A percentile compares a stretch with the other conserved stretches of the same genome.
phyloP scores from a whole-genome alignment of 2,888 invertebrate genomes.

The Clistopyga incitator region DNA sequence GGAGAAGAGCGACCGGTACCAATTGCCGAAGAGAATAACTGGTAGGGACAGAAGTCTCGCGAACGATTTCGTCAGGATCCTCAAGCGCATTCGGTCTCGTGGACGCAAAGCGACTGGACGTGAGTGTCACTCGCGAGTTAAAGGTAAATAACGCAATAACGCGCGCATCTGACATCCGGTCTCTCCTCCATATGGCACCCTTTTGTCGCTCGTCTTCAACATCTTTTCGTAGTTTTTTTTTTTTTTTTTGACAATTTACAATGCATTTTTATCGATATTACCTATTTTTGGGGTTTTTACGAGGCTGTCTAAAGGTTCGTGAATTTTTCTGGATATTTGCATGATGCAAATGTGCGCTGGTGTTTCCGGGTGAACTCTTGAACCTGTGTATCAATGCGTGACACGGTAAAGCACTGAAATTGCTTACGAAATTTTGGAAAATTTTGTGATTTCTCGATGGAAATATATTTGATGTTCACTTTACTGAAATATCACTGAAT shows the following conservation, averaged over 20 bases:
- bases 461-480: too few species aligned
- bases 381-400: too few species aligned
- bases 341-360: not conserved
- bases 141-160: not conserved
- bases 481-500: too few species aligned
- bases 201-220: not conserved
- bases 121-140: not conserved
- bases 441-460: too few species aligned
- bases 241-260: not conserved
- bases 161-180: not conserved
- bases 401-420: too few species aligned
- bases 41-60: not conserved
- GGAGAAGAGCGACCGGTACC: not conserved
- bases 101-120: conserved; percentile 27
- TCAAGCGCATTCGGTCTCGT: conserved; percentile 35
- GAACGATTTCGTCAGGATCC: conserved; percentile 9
- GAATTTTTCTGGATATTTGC: not conserved
- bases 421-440: too few species aligned
- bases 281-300: not conserved
- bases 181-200: not conserved
- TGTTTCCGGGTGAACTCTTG: too few species aligned
- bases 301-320: not conserved
- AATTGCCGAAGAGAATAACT: not conserved
- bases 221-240: not conserved
- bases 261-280: not conserved